Percentiles rank a stretch among this genome's conserved stretches.
Conservation (phyloP, 2,113 vertebrate species). For the Lonchura striata region DNA sequence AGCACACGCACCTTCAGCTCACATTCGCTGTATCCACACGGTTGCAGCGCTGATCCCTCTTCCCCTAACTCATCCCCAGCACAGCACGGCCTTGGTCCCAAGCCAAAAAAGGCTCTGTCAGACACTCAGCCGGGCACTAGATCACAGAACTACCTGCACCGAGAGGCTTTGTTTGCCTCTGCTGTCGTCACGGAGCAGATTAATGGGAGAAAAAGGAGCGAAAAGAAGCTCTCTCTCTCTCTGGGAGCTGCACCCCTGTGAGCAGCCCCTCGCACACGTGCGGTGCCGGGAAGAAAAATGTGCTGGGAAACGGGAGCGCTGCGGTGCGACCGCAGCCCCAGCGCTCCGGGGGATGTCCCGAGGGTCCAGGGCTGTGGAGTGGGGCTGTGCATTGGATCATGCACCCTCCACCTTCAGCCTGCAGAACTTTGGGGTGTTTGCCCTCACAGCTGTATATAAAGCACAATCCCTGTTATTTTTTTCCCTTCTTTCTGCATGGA, state of each 20-base stretch:
- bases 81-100: not conserved
- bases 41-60: not conserved
- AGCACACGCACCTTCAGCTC: not conserved
- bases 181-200: not conserved
- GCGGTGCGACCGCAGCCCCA: not conserved
- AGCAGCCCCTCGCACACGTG: not conserved
- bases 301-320: not conserved
- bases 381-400: fast-evolving
- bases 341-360: fast-evolving
- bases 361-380: not conserved
- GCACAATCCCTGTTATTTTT: not conserved
- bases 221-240: not conserved
- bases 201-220: slow-evolving; percentile 22
- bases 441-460: not conserved
- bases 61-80: not conserved
- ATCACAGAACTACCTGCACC: slow-evolving; percentile 21
- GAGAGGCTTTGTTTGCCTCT: slow-evolving; percentile 23
- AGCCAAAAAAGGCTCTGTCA: slow-evolving; percentile 20
- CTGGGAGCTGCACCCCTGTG: not conserved
- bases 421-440: not conserved
- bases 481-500: not conserved
- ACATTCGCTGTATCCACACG: not conserved
- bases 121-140: not conserved
- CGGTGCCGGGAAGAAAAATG: not conserved
- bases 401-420: not conserved